Evolutionary conservation across 2,113 vertebrate genomes (phyloP).

Genomic region (Perca fluviatilis): DNA sequence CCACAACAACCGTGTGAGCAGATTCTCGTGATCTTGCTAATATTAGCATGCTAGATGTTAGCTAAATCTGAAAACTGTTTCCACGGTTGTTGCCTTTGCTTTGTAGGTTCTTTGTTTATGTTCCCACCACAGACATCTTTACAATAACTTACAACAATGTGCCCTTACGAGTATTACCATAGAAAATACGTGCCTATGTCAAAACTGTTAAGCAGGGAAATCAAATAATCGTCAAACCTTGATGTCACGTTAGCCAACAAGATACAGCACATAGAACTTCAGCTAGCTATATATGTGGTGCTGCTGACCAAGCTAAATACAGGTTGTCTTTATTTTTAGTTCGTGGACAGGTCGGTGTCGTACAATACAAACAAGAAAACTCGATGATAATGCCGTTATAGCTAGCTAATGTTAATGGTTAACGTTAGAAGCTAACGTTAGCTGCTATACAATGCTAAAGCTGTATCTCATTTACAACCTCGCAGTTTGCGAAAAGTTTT

Average conservation of each 20-base stretch:
- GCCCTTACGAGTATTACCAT: rapidly evolving
- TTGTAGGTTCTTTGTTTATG: conserved; percentile 48
- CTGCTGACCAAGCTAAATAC: background rate
- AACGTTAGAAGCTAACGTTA: background rate
- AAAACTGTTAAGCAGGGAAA: background rate
- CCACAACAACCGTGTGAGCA: conserved; percentile 10
- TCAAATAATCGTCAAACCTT: background rate
- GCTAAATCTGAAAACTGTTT: conserved; percentile 3
- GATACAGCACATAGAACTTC: background rate
- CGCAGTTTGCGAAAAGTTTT: conserved; percentile 30
- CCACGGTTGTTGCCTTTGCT: conserved; percentile 24
- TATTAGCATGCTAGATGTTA: conserved; percentile 58
- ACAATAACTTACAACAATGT: background rate
- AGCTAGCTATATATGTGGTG: background rate
- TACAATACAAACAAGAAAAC: background rate
- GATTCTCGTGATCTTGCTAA: conserved; percentile 30
- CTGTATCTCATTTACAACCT: background rate
- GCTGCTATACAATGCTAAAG: background rate
- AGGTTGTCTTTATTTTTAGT: background rate
- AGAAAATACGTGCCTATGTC: rapidly evolving
- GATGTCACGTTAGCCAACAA: background rate
- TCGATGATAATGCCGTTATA: background rate
- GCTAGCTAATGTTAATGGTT: too few species aligned
- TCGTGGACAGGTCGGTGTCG: background rate
- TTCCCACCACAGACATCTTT: background rate